A percentile compares a stretch with the other conserved stretches of the same genome.
These are phyloP conservation scores for Tiliacea aurago DNA, from an alignment of 2,888 invertebrate genomes.

Conservation along the genomic window DNA sequence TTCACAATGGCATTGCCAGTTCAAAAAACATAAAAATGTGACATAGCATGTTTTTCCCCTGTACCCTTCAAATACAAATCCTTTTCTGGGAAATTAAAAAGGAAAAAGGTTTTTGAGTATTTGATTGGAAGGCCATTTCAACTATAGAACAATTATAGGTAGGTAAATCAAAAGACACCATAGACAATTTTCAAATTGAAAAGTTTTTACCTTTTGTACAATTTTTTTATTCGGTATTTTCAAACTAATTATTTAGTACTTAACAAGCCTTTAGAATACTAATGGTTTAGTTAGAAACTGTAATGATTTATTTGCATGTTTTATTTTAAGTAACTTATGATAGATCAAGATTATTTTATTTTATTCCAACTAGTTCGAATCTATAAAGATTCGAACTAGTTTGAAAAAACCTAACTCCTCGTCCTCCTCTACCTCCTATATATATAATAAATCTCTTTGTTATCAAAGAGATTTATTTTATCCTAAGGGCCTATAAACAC, in stretches of 20 bases:
- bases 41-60: no score
- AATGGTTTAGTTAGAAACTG: not conserved
- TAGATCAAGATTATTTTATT: not conserved
- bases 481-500: no score
- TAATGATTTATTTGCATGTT: not conserved
- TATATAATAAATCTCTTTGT: no score
- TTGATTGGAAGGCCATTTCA: not conserved
- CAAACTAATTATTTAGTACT: not conserved
- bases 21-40: no score
- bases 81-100: no score
- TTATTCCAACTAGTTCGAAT: not conserved
- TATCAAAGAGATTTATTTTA: not conserved
- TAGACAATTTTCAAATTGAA: slow-evolving; percentile 6
- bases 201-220: not conserved
- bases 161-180: not conserved
- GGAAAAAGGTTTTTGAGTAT: not conserved
- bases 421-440: no score
- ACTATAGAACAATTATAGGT: not conserved
- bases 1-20: no score
- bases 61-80: no score
- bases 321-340: not conserved
- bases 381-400: no score
- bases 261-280: slow-evolving; percentile 9
- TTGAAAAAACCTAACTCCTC: no score
- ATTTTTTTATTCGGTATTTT: not conserved